phyloP scores from a whole-genome alignment of 2,113 vertebrate species.

The Climacteris rufus region DNA sequence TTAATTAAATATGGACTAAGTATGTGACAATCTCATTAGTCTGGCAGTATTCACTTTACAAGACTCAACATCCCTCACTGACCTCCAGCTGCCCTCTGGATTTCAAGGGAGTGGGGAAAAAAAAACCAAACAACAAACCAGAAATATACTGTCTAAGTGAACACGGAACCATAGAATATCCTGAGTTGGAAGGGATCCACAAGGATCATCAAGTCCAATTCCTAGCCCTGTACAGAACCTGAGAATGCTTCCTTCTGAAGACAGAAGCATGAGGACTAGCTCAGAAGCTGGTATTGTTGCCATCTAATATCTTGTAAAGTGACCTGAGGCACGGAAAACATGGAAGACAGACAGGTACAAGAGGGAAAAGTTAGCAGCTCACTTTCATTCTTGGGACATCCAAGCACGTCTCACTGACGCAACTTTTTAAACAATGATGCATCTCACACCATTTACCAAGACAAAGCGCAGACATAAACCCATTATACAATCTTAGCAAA shows the following conservation, averaged over 20 bases:
- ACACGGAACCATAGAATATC: background rate
- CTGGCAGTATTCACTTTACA: background rate
- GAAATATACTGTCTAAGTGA: background rate
- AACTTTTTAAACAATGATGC: background rate
- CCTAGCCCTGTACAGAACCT: background rate
- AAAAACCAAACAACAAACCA: background rate
- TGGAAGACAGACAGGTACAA: background rate
- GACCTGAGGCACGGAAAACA: background rate
- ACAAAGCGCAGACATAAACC: background rate
- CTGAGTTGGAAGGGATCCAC: background rate
- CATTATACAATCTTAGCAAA: background rate
- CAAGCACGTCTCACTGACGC: background rate
- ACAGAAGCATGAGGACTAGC: background rate
- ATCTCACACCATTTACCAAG: background rate
- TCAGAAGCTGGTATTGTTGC: background rate
- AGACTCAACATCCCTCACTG: background rate
- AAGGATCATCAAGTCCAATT: background rate
- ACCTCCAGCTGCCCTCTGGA: background rate
- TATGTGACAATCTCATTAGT: background rate
- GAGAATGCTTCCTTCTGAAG: background rate
- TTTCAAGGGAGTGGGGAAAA: background rate
- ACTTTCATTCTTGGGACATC: conserved; percentile 64
- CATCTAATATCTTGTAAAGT: background rate
- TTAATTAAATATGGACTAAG: background rate
- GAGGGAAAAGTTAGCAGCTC: conserved; percentile 21